A percentile compares a stretch with the other conserved stretches of the same genome.
These are phyloP conservation scores for Megamerina dolium DNA, from an alignment of 2,888 invertebrate genomes.

Conservation along the genomic window DNA sequence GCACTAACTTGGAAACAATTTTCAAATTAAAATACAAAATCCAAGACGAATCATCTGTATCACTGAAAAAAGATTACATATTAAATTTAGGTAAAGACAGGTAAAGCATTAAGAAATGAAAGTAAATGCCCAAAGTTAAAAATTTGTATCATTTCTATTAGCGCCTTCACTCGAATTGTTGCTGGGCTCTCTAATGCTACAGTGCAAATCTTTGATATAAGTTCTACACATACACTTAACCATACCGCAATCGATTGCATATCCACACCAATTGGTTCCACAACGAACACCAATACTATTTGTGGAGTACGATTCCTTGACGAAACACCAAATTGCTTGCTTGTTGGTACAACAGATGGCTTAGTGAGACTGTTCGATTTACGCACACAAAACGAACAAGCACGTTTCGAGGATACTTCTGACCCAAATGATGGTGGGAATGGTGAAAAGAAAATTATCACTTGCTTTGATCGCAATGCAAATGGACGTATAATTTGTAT, in stretches of 20 bases:
- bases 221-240: slow-evolving; percentile 42
- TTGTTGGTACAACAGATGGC: slow-evolving; percentile 38
- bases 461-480: slow-evolving; percentile 68
- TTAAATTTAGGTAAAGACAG: slow-evolving; percentile 56
- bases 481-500: slow-evolving; percentile 66
- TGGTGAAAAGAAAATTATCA: slow-evolving; percentile 52
- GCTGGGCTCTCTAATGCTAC: slow-evolving; percentile 51
- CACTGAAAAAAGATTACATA: slow-evolving; percentile 56
- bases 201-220: slow-evolving; percentile 52
- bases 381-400: slow-evolving; percentile 48
- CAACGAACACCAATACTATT: slow-evolving; percentile 10
- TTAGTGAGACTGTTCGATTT: slow-evolving; percentile 42
- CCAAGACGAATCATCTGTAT: slow-evolving; percentile 52
- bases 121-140: not conserved
- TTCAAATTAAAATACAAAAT: slow-evolving; percentile 37
- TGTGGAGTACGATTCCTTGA: slow-evolving; percentile 42
- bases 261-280: slow-evolving; percentile 6
- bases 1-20: slow-evolving; percentile 29
- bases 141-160: slow-evolving; percentile 8
- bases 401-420: slow-evolving; percentile 29
- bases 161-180: slow-evolving; percentile 48
- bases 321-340: slow-evolving; percentile 29
- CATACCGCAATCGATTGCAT: slow-evolving; percentile 14
- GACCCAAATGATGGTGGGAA: slow-evolving; percentile 24
- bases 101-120: slow-evolving; percentile 38